Conservation (phyloP, 2,888 invertebrate species). For the Fragum fragum region DNA sequence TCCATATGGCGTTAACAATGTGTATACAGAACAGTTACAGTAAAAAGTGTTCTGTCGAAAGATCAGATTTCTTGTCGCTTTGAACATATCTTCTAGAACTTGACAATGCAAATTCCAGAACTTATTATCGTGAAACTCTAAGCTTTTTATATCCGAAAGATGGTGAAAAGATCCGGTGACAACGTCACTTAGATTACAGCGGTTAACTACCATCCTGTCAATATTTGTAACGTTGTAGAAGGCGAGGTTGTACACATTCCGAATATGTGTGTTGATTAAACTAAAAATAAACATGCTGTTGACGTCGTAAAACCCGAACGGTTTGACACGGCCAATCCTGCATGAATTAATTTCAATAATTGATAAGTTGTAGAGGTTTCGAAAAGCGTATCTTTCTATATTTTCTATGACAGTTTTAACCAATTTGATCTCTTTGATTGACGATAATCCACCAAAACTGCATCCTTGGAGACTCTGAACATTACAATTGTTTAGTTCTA, state of each 20-base stretch:
- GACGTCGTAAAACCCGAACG: conserved; percentile 53
- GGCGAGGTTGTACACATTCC: conserved; percentile 51
- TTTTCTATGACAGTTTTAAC: conserved; percentile 55
- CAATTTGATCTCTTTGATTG: conserved; percentile 39
- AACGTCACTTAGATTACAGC: conserved; percentile 56
- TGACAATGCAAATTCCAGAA: conserved; percentile 62
- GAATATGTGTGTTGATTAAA: conserved; percentile 45
- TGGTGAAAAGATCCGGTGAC: conserved; percentile 43
- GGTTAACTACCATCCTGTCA: conserved; percentile 21
- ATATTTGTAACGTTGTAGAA: conserved; percentile 45
- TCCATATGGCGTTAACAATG: conserved; percentile 41
- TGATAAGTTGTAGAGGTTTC: conserved; percentile 37
- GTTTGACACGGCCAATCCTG: conserved; percentile 50
- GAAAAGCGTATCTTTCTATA: conserved; percentile 61
- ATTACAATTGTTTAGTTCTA: conserved; percentile 55
- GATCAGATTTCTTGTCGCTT: neutral
- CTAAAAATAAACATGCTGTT: conserved; percentile 26
- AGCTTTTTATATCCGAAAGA: conserved; percentile 17
- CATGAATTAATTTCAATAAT: conserved; percentile 42
- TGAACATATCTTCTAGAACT: conserved; percentile 35
- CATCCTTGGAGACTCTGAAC: conserved; percentile 50
- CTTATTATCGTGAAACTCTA: conserved; percentile 34
- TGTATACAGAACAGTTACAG: conserved; percentile 55
- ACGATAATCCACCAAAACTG: conserved; percentile 38
- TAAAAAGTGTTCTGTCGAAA: conserved; percentile 53